phyloP scores from a whole-genome alignment of 2,113 vertebrate genomes.

The Hydrochoerus hydrochaeris region DNA sequence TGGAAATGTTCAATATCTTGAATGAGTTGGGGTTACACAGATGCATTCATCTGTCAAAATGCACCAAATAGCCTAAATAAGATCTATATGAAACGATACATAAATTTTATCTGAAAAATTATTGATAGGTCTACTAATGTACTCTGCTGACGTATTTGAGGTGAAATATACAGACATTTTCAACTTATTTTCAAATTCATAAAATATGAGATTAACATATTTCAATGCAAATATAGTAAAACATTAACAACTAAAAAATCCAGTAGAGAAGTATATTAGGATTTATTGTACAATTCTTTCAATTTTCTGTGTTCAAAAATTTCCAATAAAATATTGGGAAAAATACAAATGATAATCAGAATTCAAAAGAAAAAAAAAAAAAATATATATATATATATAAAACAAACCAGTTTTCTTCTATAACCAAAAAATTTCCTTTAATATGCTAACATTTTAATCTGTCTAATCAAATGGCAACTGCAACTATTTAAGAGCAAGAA shows the following conservation, averaged over 20 bases:
- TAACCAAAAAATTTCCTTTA: constrained; percentile 15
- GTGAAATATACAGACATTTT: not conserved
- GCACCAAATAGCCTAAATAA: constrained; percentile 31
- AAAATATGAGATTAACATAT: not conserved
- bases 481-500: not conserved
- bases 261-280: not conserved
- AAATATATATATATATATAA: no score
- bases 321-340: not conserved
- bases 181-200: constrained; percentile 45
- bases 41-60: constrained; percentile 46
- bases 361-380: constrained; percentile 9
- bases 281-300: not conserved
- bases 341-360: not conserved
- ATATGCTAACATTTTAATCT: constrained; percentile 37
- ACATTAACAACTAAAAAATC: not conserved
- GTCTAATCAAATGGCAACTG: not conserved
- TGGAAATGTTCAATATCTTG: not conserved
- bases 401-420: constrained; percentile 11
- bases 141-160: not conserved
- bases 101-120: constrained; percentile 42
- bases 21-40: not conserved
- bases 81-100: constrained; percentile 14
- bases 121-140: not conserved
- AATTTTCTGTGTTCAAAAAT: constrained; percentile 41
- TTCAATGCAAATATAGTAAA: constrained; percentile 47